Percentiles rank a stretch among this genome's conserved stretches.
These are phyloP conservation scores for Tigriopus japonicus DNA, from an alignment of 1,140 invertebrate genomes.

Conservation along the genomic window DNA sequence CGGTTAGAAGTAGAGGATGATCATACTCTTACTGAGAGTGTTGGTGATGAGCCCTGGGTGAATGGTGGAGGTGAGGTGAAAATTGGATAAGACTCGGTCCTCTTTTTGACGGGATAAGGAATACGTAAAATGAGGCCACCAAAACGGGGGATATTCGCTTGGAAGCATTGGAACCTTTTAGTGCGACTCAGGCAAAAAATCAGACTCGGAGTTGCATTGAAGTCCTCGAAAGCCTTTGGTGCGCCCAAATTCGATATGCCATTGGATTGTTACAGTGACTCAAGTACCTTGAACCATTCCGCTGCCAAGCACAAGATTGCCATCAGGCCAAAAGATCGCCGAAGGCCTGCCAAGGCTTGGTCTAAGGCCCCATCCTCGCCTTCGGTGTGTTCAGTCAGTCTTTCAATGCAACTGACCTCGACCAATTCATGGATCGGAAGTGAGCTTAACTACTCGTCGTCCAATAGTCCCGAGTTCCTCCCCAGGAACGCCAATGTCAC, in stretches of 20 bases:
- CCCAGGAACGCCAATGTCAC: background rate
- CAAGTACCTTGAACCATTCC: background rate
- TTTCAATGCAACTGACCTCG: background rate
- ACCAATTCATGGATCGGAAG: no score
- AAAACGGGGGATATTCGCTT: background rate
- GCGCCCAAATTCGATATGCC: background rate
- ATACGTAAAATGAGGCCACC: background rate
- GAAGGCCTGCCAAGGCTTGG: background rate
- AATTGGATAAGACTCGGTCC: background rate
- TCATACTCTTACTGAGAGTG: no score
- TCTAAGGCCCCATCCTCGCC: background rate
- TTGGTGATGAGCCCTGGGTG: no score
- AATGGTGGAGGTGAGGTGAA: no score
- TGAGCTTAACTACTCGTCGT: no score
- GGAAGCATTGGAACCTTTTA: background rate
- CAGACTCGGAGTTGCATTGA: background rate
- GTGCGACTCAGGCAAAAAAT: background rate
- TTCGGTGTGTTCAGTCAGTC: background rate
- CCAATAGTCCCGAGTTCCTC: background rate
- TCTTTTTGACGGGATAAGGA: background rate
- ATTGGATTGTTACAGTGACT: background rate
- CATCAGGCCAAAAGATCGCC: background rate
- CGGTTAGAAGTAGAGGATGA: no score
- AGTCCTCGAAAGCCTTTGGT: background rate
- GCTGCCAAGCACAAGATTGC: background rate